Base-by-base conservation (phyloP, 2,888 invertebrate genomes). In the Allacma fusca region DNA sequence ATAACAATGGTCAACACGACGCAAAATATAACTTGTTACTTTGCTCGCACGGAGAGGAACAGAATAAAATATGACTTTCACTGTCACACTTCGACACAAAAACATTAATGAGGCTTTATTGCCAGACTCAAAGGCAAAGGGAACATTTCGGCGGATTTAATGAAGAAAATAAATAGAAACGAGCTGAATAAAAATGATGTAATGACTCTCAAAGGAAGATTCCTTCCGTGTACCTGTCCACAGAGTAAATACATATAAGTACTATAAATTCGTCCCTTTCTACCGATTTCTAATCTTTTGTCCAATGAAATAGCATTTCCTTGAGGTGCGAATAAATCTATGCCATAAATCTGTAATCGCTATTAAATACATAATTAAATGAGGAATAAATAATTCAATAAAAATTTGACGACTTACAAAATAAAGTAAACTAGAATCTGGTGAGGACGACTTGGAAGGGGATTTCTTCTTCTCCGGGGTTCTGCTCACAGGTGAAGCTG, bases 61-160 rank as follows among this genome's bases (percentile, higher is more conserved):
- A 40, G 40, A 40, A 5, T 13, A 68, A 68, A 68, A 13, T 12
- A 69, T 21, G 43, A 69, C 69, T 69, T 69, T 69, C 69, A 43
- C 69, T 40, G 69, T 34, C 69, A 69, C 69, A 69, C 43, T 69
- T 69, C 16, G 43, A 23, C 13, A 40, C 40, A n/a, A n/a, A 23
- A 65, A 26, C 28, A 65, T 65, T 40, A 40, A 40, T 65, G 28
- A 24, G 1, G 26, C 59, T 59, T 65, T 19, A 26, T 26, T 26
- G 19, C 2, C 4, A 65, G 26, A 24, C 65, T 13, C 24, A 65
- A 65, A 0, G 28, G 26, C 5, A 12, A 59, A 40, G 40, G 40
- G 13, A 40, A 40, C 40, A 13, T 40, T 40, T 13, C 40, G 40
- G 5, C 13, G 40, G 13, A 40, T 40, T 40, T 40, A 40, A 40